Evolutionary conservation across 1,140 invertebrate species (phyloP), one percentile per base, ranked within the genome.

Genomic region (Thaumetopoea pityocampa): DNA sequence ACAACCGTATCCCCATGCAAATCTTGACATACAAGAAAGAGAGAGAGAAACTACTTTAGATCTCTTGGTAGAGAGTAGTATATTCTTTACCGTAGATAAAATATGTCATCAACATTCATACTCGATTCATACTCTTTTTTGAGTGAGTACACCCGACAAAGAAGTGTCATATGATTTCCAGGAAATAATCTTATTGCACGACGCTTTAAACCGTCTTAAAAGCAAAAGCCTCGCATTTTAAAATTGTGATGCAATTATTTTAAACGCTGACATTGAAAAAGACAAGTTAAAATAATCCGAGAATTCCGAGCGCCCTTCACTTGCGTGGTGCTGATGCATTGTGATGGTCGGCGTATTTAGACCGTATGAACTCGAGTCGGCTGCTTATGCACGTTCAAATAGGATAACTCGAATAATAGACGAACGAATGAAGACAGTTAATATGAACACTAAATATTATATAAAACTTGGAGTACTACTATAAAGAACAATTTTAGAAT

Each of bases 241-340:
- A 83, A 84, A 79, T 76, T 81, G 77, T 84, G 80, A 84, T 79
- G 80, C 77, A 84, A 84, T 84, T 84, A 84, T 84, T 84, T 84
- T 84, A 84, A 84, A 81, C 62, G 76, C 65, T 77, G 80, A 84
- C 80, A 84, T 84, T 84, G 80, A 84, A 84, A 83, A 77, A 69
- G 76, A 81, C 77, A 80, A 78, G 65, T 74, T 78, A 67, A 81
- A 84, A 81, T 81, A 81, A 81, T 84, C 73, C 69, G 65, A 79
- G 74, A 79, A 79, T 77, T 74, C 74, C 64, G 44, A 70, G 66
- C 58, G 72, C 79, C 79, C 79, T 84, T 84, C 79, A 79, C 79
- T 83, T 71, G 66, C 50, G 56, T 53, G 57, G 62, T 60, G 58
- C 64, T 80, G 79, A 79, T 80, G 76, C 79, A 80, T 83, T 79